Percentiles rank a stretch among this genome's conserved stretches.
Evolutionary conservation across 2,797 vertebrate genomes (phyloP).

Genomic region (Cossypha heuglini): DNA sequence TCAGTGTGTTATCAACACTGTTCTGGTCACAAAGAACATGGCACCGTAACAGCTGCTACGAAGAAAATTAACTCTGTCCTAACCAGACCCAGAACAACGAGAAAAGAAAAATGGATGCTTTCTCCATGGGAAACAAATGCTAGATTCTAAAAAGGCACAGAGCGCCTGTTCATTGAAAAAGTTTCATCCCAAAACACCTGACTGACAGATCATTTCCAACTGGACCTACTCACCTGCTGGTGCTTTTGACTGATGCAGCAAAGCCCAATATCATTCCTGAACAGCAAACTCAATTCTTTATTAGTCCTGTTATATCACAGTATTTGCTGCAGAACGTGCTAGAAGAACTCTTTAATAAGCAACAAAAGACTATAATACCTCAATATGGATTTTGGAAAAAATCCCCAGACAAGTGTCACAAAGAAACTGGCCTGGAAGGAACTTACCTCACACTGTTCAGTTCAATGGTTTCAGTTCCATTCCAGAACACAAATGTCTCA

Average conservation of each 20-base stretch:
- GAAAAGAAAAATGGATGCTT: neutral
- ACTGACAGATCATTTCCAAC: neutral
- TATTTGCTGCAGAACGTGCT: neutral
- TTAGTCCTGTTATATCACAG: neutral
- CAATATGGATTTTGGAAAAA: neutral
- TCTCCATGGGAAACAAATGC: neutral
- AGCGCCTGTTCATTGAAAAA: neutral
- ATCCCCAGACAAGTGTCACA: neutral
- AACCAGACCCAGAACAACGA: neutral
- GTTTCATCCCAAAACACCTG: rapidly evolving
- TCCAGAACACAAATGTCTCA: neutral
- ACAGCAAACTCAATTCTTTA: neutral
- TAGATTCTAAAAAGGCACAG: neutral
- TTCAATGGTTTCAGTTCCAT: neutral
- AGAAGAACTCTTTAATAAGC: neutral
- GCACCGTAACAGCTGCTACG: neutral
- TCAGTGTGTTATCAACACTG: neutral
- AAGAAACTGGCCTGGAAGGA: neutral
- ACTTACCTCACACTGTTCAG: neutral
- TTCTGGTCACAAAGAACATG: neutral
- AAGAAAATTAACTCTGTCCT: neutral
- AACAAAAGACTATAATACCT: neutral
- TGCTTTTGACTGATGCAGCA: neutral
- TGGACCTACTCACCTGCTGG: neutral
- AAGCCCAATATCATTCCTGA: neutral